Evolutionary conservation across 2,113 vertebrate species (phyloP).

Genomic region (Pholis gunnellus): DNA sequence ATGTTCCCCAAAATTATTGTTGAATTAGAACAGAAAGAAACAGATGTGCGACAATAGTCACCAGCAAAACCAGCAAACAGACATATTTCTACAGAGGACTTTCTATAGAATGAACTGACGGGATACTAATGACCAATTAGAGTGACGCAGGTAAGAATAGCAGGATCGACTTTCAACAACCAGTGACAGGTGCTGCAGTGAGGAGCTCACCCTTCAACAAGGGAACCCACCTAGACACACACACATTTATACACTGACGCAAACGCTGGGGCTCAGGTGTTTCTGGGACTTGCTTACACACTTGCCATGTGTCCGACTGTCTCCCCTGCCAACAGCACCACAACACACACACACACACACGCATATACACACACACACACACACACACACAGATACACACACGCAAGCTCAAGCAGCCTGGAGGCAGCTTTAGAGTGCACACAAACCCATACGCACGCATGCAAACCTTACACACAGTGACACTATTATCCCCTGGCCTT

Average conservation of each 20-base stretch:
- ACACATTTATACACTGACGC: not conserved
- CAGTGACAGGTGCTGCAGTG: constrained; percentile 63
- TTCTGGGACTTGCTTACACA: constrained; percentile 69
- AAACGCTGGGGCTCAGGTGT: constrained; percentile 72
- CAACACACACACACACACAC: constrained; percentile 36
- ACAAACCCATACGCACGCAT: constrained; percentile 30
- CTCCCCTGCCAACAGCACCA: constrained; percentile 64
- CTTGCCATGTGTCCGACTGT: constrained; percentile 62
- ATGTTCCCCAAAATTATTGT: not conserved
- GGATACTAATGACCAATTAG: constrained; percentile 64
- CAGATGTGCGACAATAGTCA: not conserved
- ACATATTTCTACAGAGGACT: constrained; percentile 8
- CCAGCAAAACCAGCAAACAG: constrained; percentile 9
- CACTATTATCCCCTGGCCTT: constrained; percentile 69
- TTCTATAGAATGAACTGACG: constrained; percentile 43
- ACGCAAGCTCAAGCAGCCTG: constrained; percentile 48
- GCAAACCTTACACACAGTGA: constrained; percentile 64
- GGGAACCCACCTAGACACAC: constrained; percentile 33
- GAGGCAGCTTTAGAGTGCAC: constrained; percentile 42
- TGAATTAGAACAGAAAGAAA: constrained; percentile 9
- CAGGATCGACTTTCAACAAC: constrained; percentile 49
- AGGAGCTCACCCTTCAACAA: constrained; percentile 60
- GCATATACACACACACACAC: constrained; percentile 43
- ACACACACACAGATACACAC: constrained; percentile 39
- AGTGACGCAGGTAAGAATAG: constrained; percentile 58